Base-by-base conservation (phyloP, 2,888 invertebrate species). In the Saturnia japonica region DNA sequence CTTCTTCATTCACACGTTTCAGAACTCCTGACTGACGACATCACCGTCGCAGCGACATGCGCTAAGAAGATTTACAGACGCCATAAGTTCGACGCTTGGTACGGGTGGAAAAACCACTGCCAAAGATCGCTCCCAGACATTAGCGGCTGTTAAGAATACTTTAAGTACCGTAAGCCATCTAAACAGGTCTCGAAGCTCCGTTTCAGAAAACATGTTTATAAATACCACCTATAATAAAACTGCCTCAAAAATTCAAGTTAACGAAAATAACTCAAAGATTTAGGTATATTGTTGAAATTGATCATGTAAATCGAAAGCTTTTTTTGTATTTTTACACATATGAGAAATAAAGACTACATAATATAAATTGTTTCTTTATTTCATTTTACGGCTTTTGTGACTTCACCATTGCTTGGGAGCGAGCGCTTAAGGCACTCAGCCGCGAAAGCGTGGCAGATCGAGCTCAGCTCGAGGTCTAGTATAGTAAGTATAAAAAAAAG, bases 31-130 rank as follows among this genome's bases (percentile, higher is more conserved):
- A 83, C 84, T 0, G 89, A 90, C 72, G 85, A 91, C 73, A 91
- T 91, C 47, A 85, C 88, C 0, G 85, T 87, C 72, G 91, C 91
- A 0, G 80, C 88, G 0, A 84, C 78, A 1, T 93, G 93, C 75
- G 92, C 91, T 0, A 85, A 88, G 80, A 88, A 91, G 73, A 78
- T 93, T 12, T 92, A 78, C 81, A 85, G 82, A n/a, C 84, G 87
- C 1, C 81, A 88, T 72, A 71, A 75, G 1, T 91, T 91, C 78
- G 73, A 79, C 51, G 91, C 90, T 0, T 92, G 91, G 91, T 85
- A 88, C 71, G 91, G 89, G 1, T 92, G 92, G 92, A 81, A 80
- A 71, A 85, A 87, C 75, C 82, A 83, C 67, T 90, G 90, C 76
- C 82, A 87, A 69, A 78, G 79, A 0, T 67, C 79, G 0, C 80